Conservation (phyloP, 2,888 invertebrate genomes). For the Sabellastarte sp. region DNA sequence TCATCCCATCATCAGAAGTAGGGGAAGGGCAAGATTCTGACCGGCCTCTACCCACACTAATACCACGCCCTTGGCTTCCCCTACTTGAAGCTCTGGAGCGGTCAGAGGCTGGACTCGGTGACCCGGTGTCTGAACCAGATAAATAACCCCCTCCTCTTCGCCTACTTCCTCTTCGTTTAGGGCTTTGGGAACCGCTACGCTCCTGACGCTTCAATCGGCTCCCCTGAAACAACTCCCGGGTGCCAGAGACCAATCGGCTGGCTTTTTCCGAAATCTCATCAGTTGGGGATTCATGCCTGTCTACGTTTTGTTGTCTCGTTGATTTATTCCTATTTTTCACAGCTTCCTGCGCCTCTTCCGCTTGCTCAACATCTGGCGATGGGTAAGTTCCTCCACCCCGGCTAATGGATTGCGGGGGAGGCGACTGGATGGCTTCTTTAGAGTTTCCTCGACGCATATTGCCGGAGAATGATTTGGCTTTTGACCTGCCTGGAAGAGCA, state of each 20-base stretch:
- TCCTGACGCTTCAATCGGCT: neutral
- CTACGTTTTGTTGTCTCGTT: neutral
- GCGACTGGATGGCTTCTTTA: neutral
- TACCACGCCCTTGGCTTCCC: neutral
- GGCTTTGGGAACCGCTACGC: neutral
- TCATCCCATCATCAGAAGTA: slow-evolving; percentile 17
- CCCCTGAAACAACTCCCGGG: neutral
- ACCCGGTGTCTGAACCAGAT: too few species aligned
- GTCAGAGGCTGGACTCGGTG: too few species aligned
- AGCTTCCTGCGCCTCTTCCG: slow-evolving; percentile 40
- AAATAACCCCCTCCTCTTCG: too few species aligned
- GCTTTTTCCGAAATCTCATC: neutral
- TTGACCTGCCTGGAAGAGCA: neutral
- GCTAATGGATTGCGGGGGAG: neutral
- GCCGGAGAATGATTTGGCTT: neutral
- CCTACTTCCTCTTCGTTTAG: neutral
- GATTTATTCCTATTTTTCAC: neutral
- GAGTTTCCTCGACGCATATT: neutral
- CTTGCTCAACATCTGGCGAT: slow-evolving; percentile 37
- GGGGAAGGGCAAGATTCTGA: neutral
- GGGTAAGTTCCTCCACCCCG: neutral
- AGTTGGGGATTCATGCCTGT: neutral
- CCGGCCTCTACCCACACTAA: neutral
- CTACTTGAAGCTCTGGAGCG: neutral
- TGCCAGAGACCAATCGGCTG: neutral